Evolutionary conservation across 2,888 invertebrate species (phyloP).

Genomic region (Leptothorax acervorum): DNA sequence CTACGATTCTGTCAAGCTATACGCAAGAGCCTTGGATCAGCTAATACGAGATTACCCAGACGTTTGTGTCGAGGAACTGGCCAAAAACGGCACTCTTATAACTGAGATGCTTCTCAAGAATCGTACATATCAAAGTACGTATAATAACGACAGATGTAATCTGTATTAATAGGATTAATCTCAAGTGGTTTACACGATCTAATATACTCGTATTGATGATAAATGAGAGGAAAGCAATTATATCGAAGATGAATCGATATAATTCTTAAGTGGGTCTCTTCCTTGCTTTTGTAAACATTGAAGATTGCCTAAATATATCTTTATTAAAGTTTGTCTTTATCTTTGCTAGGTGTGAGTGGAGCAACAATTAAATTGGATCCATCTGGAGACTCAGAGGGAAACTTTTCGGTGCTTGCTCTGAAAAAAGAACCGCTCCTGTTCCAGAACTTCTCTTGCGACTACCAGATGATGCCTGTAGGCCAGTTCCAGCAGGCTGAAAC

Average conservation of each 20-base stretch:
- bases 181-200: conserved; percentile 49
- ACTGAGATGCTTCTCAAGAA: conserved; percentile 94
- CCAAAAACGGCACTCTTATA: conserved; percentile 94
- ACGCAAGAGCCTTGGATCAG: conserved; percentile 94
- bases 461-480: conserved; percentile 94
- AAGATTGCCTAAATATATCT: background rate
- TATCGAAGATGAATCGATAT: background rate
- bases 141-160: conserved; percentile 71
- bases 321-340: background rate
- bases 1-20: conserved; percentile 97
- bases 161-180: conserved; percentile 31
- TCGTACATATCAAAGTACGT: conserved; percentile 94
- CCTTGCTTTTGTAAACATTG: background rate
- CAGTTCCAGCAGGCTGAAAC: conserved; percentile 92
- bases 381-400: conserved; percentile 98
- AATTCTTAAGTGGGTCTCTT: background rate
- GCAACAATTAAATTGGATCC: conserved; percentile 96
- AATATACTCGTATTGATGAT: conserved; percentile 8
- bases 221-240: conserved; percentile 11
- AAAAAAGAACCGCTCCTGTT: conserved; percentile 87
- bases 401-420: conserved; percentile 96
- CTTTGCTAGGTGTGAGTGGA: conserved; percentile 94
- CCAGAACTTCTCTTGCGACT: conserved; percentile 89
- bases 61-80: conserved; percentile 89
- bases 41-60: conserved; percentile 89